These are phyloP conservation scores for Holcopasites calliopsidis DNA, from an alignment of 1,140 invertebrate species.

Conservation along the genomic window DNA sequence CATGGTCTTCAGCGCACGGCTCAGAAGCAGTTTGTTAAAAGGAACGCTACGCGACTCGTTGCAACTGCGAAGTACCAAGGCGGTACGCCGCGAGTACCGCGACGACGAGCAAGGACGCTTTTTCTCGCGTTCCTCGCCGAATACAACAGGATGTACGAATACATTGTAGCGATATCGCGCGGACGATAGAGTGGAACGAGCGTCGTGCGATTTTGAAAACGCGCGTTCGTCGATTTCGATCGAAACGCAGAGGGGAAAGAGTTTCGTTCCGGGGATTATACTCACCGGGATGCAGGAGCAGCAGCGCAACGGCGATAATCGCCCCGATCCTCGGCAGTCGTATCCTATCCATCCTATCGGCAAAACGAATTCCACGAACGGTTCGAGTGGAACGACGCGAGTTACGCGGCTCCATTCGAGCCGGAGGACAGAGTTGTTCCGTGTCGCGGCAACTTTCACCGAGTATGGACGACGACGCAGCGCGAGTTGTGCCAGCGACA, in stretches of 20 bases:
- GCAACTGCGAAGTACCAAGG: slow-evolving; percentile 24
- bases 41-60: background rate
- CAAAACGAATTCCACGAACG: slow-evolving; percentile 22
- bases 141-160: background rate
- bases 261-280: background rate
- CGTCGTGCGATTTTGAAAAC: too few species aligned
- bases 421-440: slow-evolving; percentile 21
- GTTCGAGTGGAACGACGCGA: slow-evolving; percentile 7
- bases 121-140: background rate
- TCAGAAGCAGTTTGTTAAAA: slow-evolving; percentile 38
- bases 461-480: slow-evolving; percentile 11
- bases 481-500: background rate
- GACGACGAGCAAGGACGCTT: background rate
- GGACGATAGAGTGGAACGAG: too few species aligned
- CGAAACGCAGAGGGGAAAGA: background rate
- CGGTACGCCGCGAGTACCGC: slow-evolving; percentile 19
- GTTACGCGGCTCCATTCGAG: slow-evolving; percentile 21
- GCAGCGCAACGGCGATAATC: slow-evolving; percentile 12
- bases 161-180: too few species aligned
- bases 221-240: too few species aligned
- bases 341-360: slow-evolving; percentile 34
- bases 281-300: slow-evolving; percentile 27
- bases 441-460: slow-evolving; percentile 29
- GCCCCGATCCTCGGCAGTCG: background rate
- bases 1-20: too few species aligned